Percentiles rank a stretch among this genome's conserved stretches.
Conservation (phyloP, 2,888 invertebrate genomes). For the Pachycephus smyrnensis region DNA sequence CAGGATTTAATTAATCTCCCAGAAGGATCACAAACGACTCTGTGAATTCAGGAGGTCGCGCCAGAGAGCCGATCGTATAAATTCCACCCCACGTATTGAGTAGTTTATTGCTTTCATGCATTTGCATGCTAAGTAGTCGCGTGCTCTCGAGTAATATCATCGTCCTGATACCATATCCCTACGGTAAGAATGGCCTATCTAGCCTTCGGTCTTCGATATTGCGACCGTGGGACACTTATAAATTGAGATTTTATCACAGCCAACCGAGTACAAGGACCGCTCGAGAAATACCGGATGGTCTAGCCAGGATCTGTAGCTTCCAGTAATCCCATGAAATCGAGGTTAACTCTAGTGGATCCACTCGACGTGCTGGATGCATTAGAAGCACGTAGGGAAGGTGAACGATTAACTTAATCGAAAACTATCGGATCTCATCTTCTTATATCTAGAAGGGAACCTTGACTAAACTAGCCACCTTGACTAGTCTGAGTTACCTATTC, state of each 20-base stretch:
- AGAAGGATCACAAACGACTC: neutral
- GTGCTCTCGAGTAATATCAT: constrained; percentile 66
- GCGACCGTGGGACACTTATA: constrained; percentile 65
- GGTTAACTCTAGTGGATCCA: neutral
- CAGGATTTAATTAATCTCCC: neutral
- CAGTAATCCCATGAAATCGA: neutral
- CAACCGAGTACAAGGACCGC: neutral
- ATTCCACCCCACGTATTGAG: constrained; percentile 66
- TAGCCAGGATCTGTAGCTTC: neutral
- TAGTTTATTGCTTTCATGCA: constrained; percentile 68
- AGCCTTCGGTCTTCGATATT: constrained; percentile 67
- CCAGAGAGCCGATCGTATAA: constrained; percentile 62
- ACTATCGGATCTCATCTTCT: neutral
- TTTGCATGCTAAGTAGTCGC: constrained; percentile 68
- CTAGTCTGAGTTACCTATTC: neutral
- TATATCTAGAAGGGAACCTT: neutral
- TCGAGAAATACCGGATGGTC: neutral
- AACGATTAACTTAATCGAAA: neutral
- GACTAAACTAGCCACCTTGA: neutral
- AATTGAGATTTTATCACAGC: constrained; percentile 64
- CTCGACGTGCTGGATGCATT: neutral
- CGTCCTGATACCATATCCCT: constrained; percentile 61
- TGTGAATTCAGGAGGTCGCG: constrained; percentile 18
- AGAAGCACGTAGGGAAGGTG: neutral
- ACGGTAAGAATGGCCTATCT: constrained; percentile 59